Evolutionary conservation across 2,888 invertebrate genomes (phyloP).

Genomic region (Zonitis immaculata): DNA sequence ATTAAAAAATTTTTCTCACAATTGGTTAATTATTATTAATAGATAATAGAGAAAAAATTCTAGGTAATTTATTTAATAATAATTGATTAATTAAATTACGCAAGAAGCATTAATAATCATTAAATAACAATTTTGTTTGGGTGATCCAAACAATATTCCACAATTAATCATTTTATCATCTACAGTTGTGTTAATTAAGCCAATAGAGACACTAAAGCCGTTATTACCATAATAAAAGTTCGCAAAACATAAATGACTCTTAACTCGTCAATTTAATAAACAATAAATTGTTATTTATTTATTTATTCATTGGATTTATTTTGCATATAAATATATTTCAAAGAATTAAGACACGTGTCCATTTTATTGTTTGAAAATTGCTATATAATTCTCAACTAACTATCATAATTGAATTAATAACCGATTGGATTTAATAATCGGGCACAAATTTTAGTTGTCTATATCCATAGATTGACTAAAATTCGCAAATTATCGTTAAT

Average conservation of each 20-base stretch:
- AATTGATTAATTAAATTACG: constrained; percentile 44
- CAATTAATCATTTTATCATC: constrained; percentile 35
- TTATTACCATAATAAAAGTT: constrained; percentile 32
- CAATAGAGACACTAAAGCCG: constrained; percentile 32
- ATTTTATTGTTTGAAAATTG: background rate
- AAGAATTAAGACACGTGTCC: background rate
- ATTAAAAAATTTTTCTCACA: background rate
- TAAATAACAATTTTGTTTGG: constrained; percentile 34
- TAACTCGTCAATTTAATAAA: constrained; percentile 28
- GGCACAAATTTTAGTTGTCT: background rate
- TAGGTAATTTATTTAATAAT: constrained; percentile 43
- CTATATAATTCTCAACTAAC: too few relatives aligned
- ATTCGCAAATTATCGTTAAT: background rate
- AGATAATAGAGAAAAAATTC: constrained; percentile 23
- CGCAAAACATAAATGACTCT: constrained; percentile 22
- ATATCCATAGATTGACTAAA: too few relatives aligned
- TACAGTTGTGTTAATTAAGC: constrained; percentile 39
- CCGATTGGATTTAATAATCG: background rate
- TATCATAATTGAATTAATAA: background rate
- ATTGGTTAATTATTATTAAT: constrained; percentile 22
- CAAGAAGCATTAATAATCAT: constrained; percentile 38
- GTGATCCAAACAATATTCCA: constrained; percentile 26
- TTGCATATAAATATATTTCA: background rate
- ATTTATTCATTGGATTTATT: constrained; percentile 2
- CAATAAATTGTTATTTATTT: constrained; percentile 15